These are phyloP conservation scores for Lutjanus argentimaculatus DNA, from an alignment of 2,797 vertebrate species.

Conservation along the genomic window DNA sequence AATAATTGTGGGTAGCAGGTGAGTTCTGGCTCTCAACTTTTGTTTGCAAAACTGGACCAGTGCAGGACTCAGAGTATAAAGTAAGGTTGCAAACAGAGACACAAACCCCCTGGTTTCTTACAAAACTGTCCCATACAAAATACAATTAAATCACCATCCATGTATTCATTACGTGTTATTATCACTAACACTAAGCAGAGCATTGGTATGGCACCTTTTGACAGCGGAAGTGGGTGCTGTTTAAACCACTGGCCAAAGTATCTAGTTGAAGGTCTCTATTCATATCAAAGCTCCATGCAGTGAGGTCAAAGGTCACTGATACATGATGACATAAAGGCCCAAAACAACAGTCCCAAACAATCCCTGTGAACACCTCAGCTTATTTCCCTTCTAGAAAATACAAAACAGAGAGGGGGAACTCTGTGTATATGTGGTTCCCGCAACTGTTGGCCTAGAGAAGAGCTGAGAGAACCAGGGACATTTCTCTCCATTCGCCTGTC, in stretches of 20 bases:
- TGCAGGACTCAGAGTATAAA: background rate
- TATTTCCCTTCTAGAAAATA: slow-evolving; percentile 49
- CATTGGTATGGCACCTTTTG: background rate
- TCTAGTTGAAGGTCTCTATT: background rate
- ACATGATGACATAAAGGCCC: slow-evolving; percentile 36
- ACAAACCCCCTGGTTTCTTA: background rate
- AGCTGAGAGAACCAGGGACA: background rate
- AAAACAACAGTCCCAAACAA: slow-evolving; percentile 34
- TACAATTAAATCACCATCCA: background rate
- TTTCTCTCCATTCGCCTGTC: background rate
- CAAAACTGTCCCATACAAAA: background rate
- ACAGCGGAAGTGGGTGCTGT: background rate
- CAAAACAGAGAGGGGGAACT: slow-evolving; percentile 1
- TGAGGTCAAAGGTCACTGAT: slow-evolving; percentile 76
- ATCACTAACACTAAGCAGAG: background rate
- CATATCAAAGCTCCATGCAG: slow-evolving; percentile 20
- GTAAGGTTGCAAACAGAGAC: background rate
- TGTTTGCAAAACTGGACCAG: no score
- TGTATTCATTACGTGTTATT: background rate
- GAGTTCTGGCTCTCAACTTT: no score
- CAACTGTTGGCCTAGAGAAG: slow-evolving; percentile 12
- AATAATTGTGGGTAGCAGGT: no score
- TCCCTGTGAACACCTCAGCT: slow-evolving; percentile 50
- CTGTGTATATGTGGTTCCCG: background rate
- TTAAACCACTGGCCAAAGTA: slow-evolving; percentile 3